Base-by-base conservation (phyloP, 2,888 invertebrate genomes). In the Portevinia maculata region DNA sequence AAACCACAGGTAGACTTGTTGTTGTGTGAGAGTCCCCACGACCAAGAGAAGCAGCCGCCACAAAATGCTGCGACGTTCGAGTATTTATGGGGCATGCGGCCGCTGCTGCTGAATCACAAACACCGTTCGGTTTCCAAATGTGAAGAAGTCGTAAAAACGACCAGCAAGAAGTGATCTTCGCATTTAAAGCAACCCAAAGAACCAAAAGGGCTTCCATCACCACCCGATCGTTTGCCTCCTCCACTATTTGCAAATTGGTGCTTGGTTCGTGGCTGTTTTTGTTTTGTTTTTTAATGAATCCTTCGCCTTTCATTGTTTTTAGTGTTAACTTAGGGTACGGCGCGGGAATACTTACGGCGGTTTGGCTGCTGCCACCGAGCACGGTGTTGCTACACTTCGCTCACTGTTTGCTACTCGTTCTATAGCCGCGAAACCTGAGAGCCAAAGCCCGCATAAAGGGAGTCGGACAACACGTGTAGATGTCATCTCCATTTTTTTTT, bases 401-500 rank as follows among this genome's bases (percentile, higher is more conserved):
- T 67, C 59, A 71, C 65, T 83, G 81, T 76, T 76, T 8, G 67
- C 78, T 83, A 83, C 83, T 83, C 73, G 78, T 24, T 24, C 3
- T 83, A 71, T 83, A 83, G 62, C 71, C 78, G 64, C 71, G 83
- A 78, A 83, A 78, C 52, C 39, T 39, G 76, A 78, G 60, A 60
- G 65, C 41, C 62, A 21, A 28, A 19, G 59, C 59, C 71, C 52
- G 60, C 83, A 67, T 67, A 52, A 9, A 52, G 78, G 84, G 78
- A 84, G 84, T 81, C 69, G 73, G 73, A 52, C 28, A 81, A 84
- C 84, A 84, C 64, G 84, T 84, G 84, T 84, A 84, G 84, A 84
- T 84, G 84, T 84, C 84, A 84, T 84, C 81, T 76, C 76, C 44
- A 76, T 73, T 81, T 71, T 70, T 78, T 76, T 81, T 60, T 44